phyloP scores from a whole-genome alignment of 2,888 invertebrate species.

The Neuroscelio doddi region DNA sequence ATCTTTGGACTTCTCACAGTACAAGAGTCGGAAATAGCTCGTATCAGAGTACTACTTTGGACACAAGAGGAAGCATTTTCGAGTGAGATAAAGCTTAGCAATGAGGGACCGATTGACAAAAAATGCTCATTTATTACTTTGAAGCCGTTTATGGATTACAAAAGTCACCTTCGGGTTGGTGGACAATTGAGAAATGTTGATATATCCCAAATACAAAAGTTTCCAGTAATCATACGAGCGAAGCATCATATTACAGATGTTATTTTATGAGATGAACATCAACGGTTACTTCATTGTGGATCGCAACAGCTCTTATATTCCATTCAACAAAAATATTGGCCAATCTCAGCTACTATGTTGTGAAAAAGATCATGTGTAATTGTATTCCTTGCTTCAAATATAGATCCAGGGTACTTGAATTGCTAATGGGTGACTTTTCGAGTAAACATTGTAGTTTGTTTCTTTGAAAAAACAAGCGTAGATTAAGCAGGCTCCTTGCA shows the following conservation, averaged over 20 bases:
- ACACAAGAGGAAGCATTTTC: no score
- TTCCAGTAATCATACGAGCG: conserved; percentile 7
- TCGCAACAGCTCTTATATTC: conserved; percentile 8
- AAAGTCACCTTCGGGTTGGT: no score
- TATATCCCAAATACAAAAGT: no score
- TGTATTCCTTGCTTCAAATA: conserved; percentile 2
- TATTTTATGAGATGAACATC: conserved; percentile 9
- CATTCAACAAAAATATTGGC: conserved; percentile 10
- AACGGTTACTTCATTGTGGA: conserved; percentile 3
- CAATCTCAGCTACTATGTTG: conserved; percentile 3
- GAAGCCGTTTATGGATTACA: no score
- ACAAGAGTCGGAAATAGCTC: no score
- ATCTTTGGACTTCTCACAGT: no score
- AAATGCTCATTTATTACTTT: no score
- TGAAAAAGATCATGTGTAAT: not conserved
- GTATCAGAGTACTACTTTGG: no score
- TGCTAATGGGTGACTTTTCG: conserved; percentile 8
- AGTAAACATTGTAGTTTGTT: conserved; percentile 8
- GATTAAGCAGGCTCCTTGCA: conserved; percentile 35
- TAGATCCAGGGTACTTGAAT: not conserved
- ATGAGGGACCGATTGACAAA: no score
- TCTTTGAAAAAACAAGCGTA: conserved; percentile 51
- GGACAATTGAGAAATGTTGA: no score
- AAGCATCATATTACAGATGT: conserved; percentile 13
- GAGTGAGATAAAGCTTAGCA: no score